Evolutionary conservation across 2,113 vertebrate genomes (phyloP), one percentile per base, ranked within the genome.

Genomic region (Brevimyrus niger): DNA sequence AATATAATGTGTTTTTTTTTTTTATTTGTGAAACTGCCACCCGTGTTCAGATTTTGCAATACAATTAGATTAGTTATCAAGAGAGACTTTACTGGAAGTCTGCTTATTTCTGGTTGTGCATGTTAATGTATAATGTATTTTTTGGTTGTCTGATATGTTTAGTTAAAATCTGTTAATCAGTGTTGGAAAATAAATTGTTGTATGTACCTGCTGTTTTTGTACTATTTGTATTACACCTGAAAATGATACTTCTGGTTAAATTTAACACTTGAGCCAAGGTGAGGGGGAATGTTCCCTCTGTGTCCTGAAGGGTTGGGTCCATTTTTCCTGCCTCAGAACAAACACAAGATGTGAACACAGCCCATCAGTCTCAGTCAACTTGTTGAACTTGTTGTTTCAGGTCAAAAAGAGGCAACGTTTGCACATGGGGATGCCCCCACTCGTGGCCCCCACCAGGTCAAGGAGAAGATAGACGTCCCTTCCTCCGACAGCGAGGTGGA

Each of bases 401-500:
- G 97, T 94, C 94, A 93, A 88, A 92, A 95, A 95, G 96, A 98
- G 93, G 93, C 96, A 90, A 95, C 94, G 90, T 96, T 96, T 91
- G 95, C 96, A 91, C 92, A 94, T 92, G 95, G 96, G 93, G 96
- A 96, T 89, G 94, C 95, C 92, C 92, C 91, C 27, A 91, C 94
- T 84, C 89, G 93, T 90, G 92, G 94, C 89, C 94, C 93, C 80
- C 93, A 93, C 88, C 96, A 96, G 83, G 94, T 94, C 93, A 97
- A 97, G 92, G 96, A 97, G 94, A 96, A 97, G 96, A 97, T 98
- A 92, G 96, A 96, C 89, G 95, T 98, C 27, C 94, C 97, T 17
- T 98, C 98, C 91, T 98, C 98, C 3, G 98, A 99, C 92, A 99
- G 98, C 0, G 98, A 99, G 94, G 97, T 99, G 93, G 98, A 99